Percentiles rank a stretch among this genome's conserved stretches.
Conservation (phyloP, 2,888 invertebrate species). For the Eretmocerus hayati region DNA sequence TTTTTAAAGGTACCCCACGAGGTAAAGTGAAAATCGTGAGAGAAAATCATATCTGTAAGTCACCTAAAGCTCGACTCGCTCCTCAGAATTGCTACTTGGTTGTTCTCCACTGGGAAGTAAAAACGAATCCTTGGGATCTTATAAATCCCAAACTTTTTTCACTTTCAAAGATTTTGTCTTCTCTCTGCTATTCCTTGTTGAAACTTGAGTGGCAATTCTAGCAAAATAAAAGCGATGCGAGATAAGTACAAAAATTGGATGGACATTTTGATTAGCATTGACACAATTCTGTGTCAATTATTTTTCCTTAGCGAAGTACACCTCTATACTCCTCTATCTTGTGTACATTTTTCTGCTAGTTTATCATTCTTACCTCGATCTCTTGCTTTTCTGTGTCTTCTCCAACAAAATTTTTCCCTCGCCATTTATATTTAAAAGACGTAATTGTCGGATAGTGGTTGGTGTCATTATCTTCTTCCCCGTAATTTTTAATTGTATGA, state of each 20-base stretch:
- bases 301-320: not conserved
- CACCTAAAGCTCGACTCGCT: slow-evolving; percentile 26
- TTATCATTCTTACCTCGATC: not conserved
- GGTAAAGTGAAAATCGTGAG: slow-evolving; percentile 45
- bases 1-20: slow-evolving; percentile 47
- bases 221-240: slow-evolving; percentile 13
- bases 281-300: slow-evolving; percentile 13
- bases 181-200: too few relatives aligned
- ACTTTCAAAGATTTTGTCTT: slow-evolving; percentile 5
- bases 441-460: too few relatives aligned
- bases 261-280: slow-evolving; percentile 10
- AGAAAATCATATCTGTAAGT: slow-evolving; percentile 42
- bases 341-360: not conserved
- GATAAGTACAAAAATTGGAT: slow-evolving; percentile 19
- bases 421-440: too few relatives aligned
- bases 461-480: too few relatives aligned
- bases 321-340: not conserved
- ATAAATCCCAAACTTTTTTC: too few relatives aligned
- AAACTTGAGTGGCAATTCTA: slow-evolving; percentile 16
- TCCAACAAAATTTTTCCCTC: too few relatives aligned
- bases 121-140: too few relatives aligned
- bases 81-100: slow-evolving; percentile 7
- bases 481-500: too few relatives aligned
- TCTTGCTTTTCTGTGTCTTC: not conserved
- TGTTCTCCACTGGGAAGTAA: not conserved